Base-by-base conservation (phyloP, 2,888 invertebrate species). In the Brachypterus glaber region DNA sequence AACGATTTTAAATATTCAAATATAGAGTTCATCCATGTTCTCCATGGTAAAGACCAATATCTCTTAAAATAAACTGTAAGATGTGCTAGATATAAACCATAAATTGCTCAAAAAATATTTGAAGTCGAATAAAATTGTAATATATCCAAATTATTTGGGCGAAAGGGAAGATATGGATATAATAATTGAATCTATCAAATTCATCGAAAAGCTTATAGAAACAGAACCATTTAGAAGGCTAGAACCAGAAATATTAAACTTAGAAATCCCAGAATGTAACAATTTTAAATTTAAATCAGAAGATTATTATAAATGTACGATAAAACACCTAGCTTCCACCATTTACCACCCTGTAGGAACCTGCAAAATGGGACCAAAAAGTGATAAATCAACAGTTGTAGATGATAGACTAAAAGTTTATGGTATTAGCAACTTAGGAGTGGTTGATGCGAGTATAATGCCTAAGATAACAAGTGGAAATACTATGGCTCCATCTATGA, bases 401-500 rank as follows among this genome's bases (percentile, higher is more conserved):
- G 79, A 84, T 61, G 64, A 77, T 0, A 69, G 78, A 37, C 57
- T 87, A 9, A 68, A 65, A 55, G 80, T 85, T 0, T 71, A 79
- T 41, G 86, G 85, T 0, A 62, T 87, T 0, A 60, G 65, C 2
- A 69, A 72, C 1, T 66, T 89, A 4, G 69, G 88, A 14, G 80
- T 89, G 0, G 72, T 84, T 3, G 89, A 89, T 58, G 84, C 79
- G 1, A 85, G 85, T 49, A 70, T 89, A n/a, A 87, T 89, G 83
- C 88, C 87, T 0, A 72, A 63, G 1, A 80, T 77, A 17, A 62
- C 69, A 1, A 69, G 73, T 35, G 76, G 69, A 1, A 76, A 77
- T 48, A 75, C 73, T 0, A 73, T 75, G 58, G 75, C 73, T 2
- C 52, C 63, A 0, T 40, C 52, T 2, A 54, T 63, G 11, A 61